Base-by-base conservation (phyloP, 2,113 vertebrate genomes). In the Rhagologus leucostigma region DNA sequence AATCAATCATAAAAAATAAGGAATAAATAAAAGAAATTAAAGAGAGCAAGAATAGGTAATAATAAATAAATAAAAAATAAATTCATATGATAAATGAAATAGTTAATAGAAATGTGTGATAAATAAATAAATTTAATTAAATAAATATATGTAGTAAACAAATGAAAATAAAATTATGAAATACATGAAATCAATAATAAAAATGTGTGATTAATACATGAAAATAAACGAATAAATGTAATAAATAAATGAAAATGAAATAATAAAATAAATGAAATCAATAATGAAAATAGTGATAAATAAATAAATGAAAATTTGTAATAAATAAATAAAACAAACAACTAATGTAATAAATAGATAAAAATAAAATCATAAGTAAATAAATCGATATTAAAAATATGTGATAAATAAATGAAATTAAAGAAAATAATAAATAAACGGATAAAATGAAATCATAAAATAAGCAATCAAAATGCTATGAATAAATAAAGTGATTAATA, bases 1-100 rank as follows among this genome's bases (percentile, higher is more conserved):
- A 44, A 16, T n/a, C 41, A 16, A 6, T n/a, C 5, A 1, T 35
- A 7, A 75, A 75, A 46, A 24, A 32, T 15, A 30, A 30, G 27
- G n/a, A 23, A 18, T 30, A 14, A 65, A 35, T 79, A 15, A 65
- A 32, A 5, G 20, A 12, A 67, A 55, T 65, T 44, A 32, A 55
- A 35, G 32, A 19, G 24, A 55, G 39, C 16, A 10, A 32, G 26
- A 20, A 4, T 3, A 15, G 0, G 1, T 18, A 0, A 23, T 23
- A 9, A 32, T 13, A 26, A 56, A 46, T 23, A 9, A 65, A 79
- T 37, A 32, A 37, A 32, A 14, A 29, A 17, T 30, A 52, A 52
- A 52, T 52, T n/a, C 13, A 3, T 18, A 5, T 2, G 2, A 10
- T 20, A 46, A 56, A 33, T 30, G 6, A 37, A 65, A 56, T 32